A percentile compares a stretch with the other conserved stretches of the same genome.
phyloP scores from a whole-genome alignment of 2,113 vertebrate species.

The Myodes glareolus region DNA sequence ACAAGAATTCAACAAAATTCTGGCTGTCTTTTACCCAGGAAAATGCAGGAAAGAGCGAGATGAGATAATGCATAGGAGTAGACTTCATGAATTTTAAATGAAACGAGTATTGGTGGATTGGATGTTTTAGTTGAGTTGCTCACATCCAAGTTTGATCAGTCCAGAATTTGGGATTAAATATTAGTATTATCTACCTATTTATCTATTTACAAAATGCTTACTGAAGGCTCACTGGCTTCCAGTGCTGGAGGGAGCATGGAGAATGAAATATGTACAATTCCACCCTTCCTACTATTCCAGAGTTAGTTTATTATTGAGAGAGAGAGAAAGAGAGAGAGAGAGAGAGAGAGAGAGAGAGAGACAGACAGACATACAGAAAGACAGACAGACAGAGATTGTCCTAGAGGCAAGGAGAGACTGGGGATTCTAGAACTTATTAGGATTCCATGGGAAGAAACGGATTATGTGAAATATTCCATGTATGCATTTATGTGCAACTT shows the following conservation, averaged over 20 bases:
- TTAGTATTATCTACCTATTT: background rate
- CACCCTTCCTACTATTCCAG: background rate
- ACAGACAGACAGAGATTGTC: no score
- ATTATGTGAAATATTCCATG: background rate
- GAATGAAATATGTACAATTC: conserved; percentile 16
- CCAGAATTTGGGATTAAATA: conserved; percentile 15
- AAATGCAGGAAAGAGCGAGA: conserved; percentile 2
- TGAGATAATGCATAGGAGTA: background rate
- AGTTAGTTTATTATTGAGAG: conserved; percentile 7
- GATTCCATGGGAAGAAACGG: background rate
- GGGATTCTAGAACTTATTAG: background rate
- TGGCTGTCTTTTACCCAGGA: background rate
- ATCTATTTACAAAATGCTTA: background rate
- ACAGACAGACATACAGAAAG: no score
- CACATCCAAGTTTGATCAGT: background rate
- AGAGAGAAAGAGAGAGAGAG: background rate
- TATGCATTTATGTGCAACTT: background rate
- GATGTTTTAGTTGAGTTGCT: conserved; percentile 23
- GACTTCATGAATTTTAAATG: conserved; percentile 45
- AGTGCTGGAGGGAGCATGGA: background rate
- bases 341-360: background rate
- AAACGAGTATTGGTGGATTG: background rate
- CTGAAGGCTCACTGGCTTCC: background rate
- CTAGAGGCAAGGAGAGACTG: no score
- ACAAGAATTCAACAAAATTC: conserved; percentile 44